phyloP scores from a whole-genome alignment of 2,888 invertebrate species.

The Heptascelio sp. region DNA sequence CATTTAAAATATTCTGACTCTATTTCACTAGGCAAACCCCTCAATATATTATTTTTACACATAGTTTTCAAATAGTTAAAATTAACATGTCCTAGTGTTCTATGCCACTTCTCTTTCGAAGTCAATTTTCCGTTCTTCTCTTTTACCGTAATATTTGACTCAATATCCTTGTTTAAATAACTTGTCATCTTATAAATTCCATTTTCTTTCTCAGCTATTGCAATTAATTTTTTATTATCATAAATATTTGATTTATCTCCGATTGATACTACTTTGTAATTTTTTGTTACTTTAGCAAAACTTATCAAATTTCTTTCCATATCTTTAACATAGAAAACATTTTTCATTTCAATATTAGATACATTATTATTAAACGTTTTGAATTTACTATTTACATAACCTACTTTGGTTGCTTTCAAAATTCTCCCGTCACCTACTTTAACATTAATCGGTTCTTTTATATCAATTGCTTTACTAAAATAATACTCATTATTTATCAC shows the following conservation, averaged over 20 bases:
- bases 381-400: neutral
- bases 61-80: constrained; percentile 30
- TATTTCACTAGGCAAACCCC: constrained; percentile 7
- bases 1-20: constrained; percentile 22
- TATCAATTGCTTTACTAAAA: constrained; percentile 41
- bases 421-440: constrained; percentile 30
- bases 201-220: too few species aligned
- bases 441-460: constrained; percentile 55
- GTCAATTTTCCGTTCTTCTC: neutral
- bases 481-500: constrained; percentile 65
- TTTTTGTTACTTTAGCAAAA: neutral
- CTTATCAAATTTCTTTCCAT: too few species aligned
- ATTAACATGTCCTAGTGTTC: constrained; percentile 22
- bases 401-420: constrained; percentile 35
- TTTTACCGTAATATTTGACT: neutral
- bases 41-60: constrained; percentile 7
- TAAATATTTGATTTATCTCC: too few species aligned
- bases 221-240: too few species aligned
- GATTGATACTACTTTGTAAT: too few species aligned
- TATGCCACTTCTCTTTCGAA: constrained; percentile 39
- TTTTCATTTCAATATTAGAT: constrained; percentile 2
- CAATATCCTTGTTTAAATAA: neutral
- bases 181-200: too few species aligned
- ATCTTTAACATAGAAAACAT: too few species aligned
- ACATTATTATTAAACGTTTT: constrained; percentile 3